These are phyloP conservation scores for Cyprinella venusta DNA, from an alignment of 2,797 vertebrate genomes.

Conservation along the genomic window DNA sequence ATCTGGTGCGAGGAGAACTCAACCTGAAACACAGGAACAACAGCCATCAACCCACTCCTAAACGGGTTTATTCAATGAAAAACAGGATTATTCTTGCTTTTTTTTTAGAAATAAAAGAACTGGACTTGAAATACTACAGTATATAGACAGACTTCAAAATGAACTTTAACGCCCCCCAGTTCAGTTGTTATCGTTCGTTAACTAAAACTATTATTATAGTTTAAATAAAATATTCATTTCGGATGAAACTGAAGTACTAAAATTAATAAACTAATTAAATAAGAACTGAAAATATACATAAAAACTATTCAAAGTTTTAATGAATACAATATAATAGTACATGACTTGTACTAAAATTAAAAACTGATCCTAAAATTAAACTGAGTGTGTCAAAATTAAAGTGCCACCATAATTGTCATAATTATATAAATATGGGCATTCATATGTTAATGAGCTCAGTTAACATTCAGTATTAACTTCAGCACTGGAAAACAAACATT, in stretches of 20 bases:
- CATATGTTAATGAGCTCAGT: too few species aligned
- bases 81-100: background rate
- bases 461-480: background rate
- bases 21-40: constrained; percentile 72
- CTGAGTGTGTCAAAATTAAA: too few species aligned
- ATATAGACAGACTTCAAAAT: background rate
- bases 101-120: background rate
- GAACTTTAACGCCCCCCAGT: background rate
- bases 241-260: background rate
- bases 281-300: background rate
- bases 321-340: background rate
- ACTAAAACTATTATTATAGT: background rate
- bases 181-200: background rate
- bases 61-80: background rate
- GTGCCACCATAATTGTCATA: background rate
- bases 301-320: background rate
- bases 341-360: background rate
- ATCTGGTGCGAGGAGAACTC: constrained; percentile 81
- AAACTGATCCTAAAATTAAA: background rate
- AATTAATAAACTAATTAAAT: background rate
- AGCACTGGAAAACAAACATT: background rate
- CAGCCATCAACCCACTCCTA: background rate
- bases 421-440: too few species aligned
- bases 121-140: background rate
- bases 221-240: background rate